Conservation (phyloP, 2,797 vertebrate species). For the Ctenopoma kingsleyae region DNA sequence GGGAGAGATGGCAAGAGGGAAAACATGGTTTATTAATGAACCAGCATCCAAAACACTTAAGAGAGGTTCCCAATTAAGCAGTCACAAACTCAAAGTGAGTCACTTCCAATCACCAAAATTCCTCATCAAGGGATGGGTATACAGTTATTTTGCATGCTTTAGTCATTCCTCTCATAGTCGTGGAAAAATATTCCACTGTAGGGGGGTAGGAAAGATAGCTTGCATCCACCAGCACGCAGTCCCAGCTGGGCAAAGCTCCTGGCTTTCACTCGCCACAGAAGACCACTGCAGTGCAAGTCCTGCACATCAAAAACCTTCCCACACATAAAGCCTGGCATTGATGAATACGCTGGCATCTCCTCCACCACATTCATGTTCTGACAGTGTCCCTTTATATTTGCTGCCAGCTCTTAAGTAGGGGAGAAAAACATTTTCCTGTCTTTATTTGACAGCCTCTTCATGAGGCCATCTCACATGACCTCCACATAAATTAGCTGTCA, state of each 20-base stretch:
- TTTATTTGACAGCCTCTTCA: conserved; percentile 82
- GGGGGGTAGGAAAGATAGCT: conserved; percentile 66
- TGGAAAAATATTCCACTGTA: conserved; percentile 39
- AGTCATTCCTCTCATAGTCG: conserved; percentile 25
- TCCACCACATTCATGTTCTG: conserved; percentile 76
- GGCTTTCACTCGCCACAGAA: conserved; percentile 67
- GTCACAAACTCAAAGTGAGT: conserved; percentile 41
- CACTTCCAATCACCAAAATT: conserved; percentile 30
- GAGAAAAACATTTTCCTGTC: conserved; percentile 81
- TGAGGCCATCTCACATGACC: conserved; percentile 73
- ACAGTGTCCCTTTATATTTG: conserved; percentile 84
- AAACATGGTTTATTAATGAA: conserved; percentile 52
- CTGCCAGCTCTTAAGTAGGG: conserved; percentile 81
- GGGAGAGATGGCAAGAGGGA: conserved; percentile 12
- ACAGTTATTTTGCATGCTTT: conserved; percentile 17
- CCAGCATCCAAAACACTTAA: conserved; percentile 26
- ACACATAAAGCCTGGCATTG: conserved; percentile 83
- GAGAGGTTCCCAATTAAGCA: conserved; percentile 43
- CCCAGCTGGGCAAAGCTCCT: conserved; percentile 81
- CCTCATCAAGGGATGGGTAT: conserved; percentile 21
- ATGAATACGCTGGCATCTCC: conserved; percentile 80
- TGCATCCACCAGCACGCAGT: conserved; percentile 54
- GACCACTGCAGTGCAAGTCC: conserved; percentile 59
- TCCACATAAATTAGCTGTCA: conserved; percentile 70
- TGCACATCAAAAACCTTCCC: conserved; percentile 79